A percentile compares a stretch with the other conserved stretches of the same genome.
These are phyloP conservation scores for Oreortyx pictus DNA, from an alignment of 2,797 vertebrate genomes.

Conservation along the genomic window DNA sequence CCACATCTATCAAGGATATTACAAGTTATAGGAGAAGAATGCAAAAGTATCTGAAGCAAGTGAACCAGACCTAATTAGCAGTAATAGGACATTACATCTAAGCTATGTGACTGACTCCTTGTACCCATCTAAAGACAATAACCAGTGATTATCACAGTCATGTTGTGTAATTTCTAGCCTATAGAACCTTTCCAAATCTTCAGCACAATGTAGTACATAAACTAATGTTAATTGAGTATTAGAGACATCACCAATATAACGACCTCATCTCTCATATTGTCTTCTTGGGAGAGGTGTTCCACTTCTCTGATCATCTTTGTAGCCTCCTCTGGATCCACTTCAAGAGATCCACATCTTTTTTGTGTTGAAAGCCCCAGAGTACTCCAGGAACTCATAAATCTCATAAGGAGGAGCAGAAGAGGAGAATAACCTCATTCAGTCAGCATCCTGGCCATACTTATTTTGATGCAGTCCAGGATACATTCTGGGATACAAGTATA, in stretches of 20 bases:
- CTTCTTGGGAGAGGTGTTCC: neutral
- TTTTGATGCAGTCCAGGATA: neutral
- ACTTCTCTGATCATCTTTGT: neutral
- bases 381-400: neutral
- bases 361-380: neutral
- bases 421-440: neutral
- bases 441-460: neutral
- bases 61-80: slow-evolving; percentile 51
- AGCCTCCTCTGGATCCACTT: neutral
- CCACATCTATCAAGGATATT: slow-evolving; percentile 34
- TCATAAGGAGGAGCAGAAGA: neutral
- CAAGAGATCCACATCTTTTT: neutral
- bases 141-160: neutral
- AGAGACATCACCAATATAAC: neutral
- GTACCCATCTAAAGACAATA: neutral
- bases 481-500: neutral
- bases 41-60: slow-evolving; percentile 19
- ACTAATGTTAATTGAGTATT: neutral
- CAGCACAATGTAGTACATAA: neutral
- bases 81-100: slow-evolving; percentile 33
- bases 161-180: neutral
- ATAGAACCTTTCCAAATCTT: neutral
- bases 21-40: slow-evolving; percentile 4
- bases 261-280: neutral
- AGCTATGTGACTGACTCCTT: neutral